Percentiles rank a stretch among this genome's conserved stretches.
Evolutionary conservation across 1,140 invertebrate species (phyloP).

Genomic region (Scaptomyza graminum): DNA sequence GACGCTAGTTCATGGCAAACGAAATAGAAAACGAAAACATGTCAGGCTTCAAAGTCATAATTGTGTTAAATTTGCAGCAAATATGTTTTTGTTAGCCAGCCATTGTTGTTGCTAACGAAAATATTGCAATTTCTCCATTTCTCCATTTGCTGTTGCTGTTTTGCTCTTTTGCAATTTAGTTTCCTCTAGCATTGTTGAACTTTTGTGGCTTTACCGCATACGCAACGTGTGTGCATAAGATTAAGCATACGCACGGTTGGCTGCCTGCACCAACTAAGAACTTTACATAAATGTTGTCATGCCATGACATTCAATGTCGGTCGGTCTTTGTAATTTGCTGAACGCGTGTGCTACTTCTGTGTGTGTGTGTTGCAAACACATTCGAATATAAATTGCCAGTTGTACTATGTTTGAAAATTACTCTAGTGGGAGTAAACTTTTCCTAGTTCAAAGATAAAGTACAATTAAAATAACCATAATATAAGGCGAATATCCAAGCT

Average conservation of each 20-base stretch:
- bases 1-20: slow-evolving; percentile 10
- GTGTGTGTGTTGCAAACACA: slow-evolving; percentile 11
- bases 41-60: slow-evolving; percentile 58
- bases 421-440: background rate
- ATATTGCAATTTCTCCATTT: slow-evolving; percentile 38
- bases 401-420: slow-evolving; percentile 25
- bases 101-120: slow-evolving; percentile 30
- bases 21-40: slow-evolving; percentile 58
- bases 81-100: slow-evolving; percentile 44
- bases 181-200: slow-evolving; percentile 53
- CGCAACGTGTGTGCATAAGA: slow-evolving; percentile 62
- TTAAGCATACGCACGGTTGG: slow-evolving; percentile 64
- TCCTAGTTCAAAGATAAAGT: slow-evolving; percentile 20
- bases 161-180: slow-evolving; percentile 3
- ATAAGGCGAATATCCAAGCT: slow-evolving; percentile 8
- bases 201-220: slow-evolving; percentile 70
- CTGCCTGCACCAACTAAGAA: slow-evolving; percentile 36
- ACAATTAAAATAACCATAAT: slow-evolving; percentile 36
- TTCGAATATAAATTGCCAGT: slow-evolving; percentile 42
- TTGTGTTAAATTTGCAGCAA: slow-evolving; percentile 60
- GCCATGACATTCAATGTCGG: slow-evolving; percentile 32
- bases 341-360: too few relatives aligned
- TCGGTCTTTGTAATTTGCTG: slow-evolving; percentile 1
- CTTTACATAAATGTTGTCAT: slow-evolving; percentile 46
- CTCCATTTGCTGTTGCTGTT: slow-evolving; percentile 22